A percentile compares a stretch with the other conserved stretches of the same genome.
phyloP scores from a whole-genome alignment of 1,140 invertebrate genomes.

The Holcopasites calliopsidis region DNA sequence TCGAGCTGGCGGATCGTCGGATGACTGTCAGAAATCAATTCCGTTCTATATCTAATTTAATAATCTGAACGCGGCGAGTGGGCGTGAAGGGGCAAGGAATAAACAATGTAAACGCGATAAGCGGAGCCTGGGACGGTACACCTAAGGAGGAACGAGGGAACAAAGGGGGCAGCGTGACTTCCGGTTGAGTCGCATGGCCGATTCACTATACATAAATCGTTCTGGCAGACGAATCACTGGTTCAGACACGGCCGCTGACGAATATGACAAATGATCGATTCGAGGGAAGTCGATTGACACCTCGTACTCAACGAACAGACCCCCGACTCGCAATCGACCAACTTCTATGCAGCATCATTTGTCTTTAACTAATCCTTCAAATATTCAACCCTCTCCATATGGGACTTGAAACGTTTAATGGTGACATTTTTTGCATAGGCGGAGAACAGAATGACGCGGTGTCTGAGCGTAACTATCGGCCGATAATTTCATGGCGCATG shows the following conservation, averaged over 20 bases:
- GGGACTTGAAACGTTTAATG: too few relatives aligned
- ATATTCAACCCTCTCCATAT: too few relatives aligned
- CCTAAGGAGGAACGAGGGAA: constrained; percentile 47
- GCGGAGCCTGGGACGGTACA: constrained; percentile 55
- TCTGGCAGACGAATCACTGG: constrained; percentile 49
- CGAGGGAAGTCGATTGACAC: constrained; percentile 67
- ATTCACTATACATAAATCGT: constrained; percentile 67
- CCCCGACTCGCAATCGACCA: not conserved
- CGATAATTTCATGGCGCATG: constrained; percentile 76
- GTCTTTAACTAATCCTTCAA: constrained; percentile 6
- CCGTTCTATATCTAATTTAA: constrained; percentile 77
- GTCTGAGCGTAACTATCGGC: constrained; percentile 44
- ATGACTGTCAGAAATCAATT: constrained; percentile 78
- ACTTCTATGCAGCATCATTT: constrained; percentile 25
- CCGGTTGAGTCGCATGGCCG: constrained; percentile 62
- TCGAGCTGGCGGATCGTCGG: constrained; percentile 51
- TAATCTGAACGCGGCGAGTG: constrained; percentile 67
- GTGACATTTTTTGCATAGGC: too few relatives aligned
- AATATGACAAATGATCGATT: constrained; percentile 59
- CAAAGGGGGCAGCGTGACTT: constrained; percentile 61
- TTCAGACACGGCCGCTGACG: constrained; percentile 38
- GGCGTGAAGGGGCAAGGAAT: constrained; percentile 54
- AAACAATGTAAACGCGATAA: constrained; percentile 71
- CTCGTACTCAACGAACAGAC: constrained; percentile 31
- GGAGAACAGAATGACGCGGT: constrained; percentile 43